Conservation (phyloP, 2,888 invertebrate species). For the Stomorhina lunata region DNA sequence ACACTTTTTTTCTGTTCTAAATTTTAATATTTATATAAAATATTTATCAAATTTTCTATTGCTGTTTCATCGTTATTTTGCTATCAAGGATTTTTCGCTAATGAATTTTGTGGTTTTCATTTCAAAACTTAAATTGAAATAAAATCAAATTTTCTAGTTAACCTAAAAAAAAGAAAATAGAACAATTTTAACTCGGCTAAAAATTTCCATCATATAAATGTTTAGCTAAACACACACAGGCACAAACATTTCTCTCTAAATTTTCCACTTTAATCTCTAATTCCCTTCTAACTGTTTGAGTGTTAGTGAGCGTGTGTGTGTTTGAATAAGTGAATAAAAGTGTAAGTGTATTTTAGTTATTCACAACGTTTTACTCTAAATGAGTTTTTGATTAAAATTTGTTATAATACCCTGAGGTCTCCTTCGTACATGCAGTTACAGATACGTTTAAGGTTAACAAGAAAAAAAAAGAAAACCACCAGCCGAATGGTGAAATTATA, state of each 20-base stretch:
- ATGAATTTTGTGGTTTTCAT: slow-evolving; percentile 65
- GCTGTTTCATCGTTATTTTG: slow-evolving; percentile 11
- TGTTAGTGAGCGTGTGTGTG: neutral
- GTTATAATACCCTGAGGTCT: slow-evolving; percentile 46
- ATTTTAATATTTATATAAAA: slow-evolving; percentile 5
- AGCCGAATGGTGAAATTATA: slow-evolving; percentile 2
- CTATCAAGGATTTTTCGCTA: slow-evolving; percentile 58
- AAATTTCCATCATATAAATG: slow-evolving; percentile 18
- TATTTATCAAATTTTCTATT: slow-evolving; percentile 24
- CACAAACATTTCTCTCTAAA: neutral
- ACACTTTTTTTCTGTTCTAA: neutral
- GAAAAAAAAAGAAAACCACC: slow-evolving; percentile 14
- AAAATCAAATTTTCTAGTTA: slow-evolving; percentile 65
- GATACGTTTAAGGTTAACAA: neutral
- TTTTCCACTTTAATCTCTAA: neutral
- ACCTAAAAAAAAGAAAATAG: slow-evolving; percentile 34
- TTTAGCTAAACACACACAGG: neutral
- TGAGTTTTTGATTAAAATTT: slow-evolving; percentile 66
- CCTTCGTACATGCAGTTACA: neutral
- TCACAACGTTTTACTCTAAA: slow-evolving; percentile 62
- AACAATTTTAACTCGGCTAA: too few relatives aligned
- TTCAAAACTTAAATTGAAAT: slow-evolving; percentile 63
- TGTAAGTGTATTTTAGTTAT: slow-evolving; percentile 30
- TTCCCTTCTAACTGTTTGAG: neutral
- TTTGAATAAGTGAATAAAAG: neutral